These are phyloP conservation scores for Ornithorhynchus anatinus DNA, from an alignment of 2,113 vertebrate genomes.

Conservation along the genomic window DNA sequence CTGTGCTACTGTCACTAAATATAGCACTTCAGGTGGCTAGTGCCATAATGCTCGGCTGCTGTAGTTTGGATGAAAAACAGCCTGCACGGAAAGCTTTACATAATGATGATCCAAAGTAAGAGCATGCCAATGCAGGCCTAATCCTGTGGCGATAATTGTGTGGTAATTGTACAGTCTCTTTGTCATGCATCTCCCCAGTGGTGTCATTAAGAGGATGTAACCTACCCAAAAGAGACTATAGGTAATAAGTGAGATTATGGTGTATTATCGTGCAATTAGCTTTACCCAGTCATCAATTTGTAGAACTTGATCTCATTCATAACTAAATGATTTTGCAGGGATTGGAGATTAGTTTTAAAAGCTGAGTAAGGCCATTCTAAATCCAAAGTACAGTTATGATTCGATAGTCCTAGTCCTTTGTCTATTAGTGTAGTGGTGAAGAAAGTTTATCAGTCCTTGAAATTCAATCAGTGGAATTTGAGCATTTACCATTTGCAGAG, in stretches of 20 bases:
- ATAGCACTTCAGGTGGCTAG: background rate
- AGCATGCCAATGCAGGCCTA: background rate
- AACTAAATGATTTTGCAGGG: background rate
- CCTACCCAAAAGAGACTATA: accelerated
- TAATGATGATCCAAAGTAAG: background rate
- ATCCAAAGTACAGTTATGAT: too few relatives aligned
- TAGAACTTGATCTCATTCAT: background rate
- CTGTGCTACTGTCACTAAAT: background rate
- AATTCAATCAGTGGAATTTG: too few relatives aligned
- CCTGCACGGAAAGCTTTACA: background rate
- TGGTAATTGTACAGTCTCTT: background rate
- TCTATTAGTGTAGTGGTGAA: too few relatives aligned
- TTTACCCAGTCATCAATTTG: accelerated
- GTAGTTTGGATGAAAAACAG: conserved; percentile 1
- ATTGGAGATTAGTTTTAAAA: background rate
- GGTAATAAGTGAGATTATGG: background rate
- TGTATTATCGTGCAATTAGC: background rate
- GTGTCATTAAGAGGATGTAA: background rate
- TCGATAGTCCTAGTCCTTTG: too few relatives aligned
- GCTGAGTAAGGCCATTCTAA: too few relatives aligned
- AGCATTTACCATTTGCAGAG: too few relatives aligned
- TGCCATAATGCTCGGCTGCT: background rate
- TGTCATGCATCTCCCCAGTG: background rate
- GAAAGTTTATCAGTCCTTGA: too few relatives aligned
- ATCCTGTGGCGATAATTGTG: background rate